Percentiles rank a stretch among this genome's conserved stretches.
Conservation (phyloP, 1,140 invertebrate species). For the Plodia interpunctella region DNA sequence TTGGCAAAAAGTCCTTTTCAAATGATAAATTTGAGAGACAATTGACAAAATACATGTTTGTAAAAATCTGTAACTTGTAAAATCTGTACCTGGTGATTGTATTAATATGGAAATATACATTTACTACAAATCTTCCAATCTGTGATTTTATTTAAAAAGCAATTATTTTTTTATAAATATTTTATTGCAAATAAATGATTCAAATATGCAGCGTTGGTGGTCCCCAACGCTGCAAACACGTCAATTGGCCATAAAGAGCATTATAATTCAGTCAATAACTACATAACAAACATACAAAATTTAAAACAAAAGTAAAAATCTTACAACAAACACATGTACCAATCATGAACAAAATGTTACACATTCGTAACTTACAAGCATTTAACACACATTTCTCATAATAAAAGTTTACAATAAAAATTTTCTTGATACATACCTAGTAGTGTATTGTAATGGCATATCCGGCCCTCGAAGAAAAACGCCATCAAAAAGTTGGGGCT, state of each 20-base stretch:
- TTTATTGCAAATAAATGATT: slow-evolving; percentile 65
- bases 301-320: slow-evolving; percentile 17
- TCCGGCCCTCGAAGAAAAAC: too few relatives aligned
- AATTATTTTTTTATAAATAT: slow-evolving; percentile 32
- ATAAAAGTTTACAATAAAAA: too few relatives aligned
- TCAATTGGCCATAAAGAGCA: slow-evolving; percentile 22
- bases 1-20: slow-evolving; percentile 34
- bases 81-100: slow-evolving; percentile 74
- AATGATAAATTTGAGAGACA: slow-evolving; percentile 43
- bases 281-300: slow-evolving; percentile 26
- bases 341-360: slow-evolving; percentile 40
- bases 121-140: slow-evolving; percentile 73
- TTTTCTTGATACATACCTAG: too few relatives aligned
- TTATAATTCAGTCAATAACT: slow-evolving; percentile 13
- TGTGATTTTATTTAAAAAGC: slow-evolving; percentile 43
- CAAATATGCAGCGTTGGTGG: neutral
- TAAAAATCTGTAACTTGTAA: slow-evolving; percentile 64
- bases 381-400: slow-evolving; percentile 15
- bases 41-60: slow-evolving; percentile 63
- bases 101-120: slow-evolving; percentile 73
- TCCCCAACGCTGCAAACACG: neutral
- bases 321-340: slow-evolving; percentile 10
- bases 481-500: too few relatives aligned
- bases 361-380: slow-evolving; percentile 46
- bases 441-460: too few relatives aligned